Conservation (phyloP, 1,140 invertebrate species). For the Formica selysi region DNA sequence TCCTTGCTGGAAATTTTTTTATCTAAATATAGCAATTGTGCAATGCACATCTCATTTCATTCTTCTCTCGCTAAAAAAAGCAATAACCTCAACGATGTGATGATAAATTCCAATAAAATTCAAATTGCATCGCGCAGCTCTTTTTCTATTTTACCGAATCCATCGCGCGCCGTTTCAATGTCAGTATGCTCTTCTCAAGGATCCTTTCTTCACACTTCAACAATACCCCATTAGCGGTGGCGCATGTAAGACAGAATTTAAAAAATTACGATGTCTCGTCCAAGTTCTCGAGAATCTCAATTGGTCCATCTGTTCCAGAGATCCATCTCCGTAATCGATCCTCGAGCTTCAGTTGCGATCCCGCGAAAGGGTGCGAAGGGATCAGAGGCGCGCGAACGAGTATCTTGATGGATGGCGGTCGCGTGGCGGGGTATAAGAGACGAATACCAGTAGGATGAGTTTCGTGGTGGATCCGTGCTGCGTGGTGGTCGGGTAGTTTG, state of each 20-base stretch:
- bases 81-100: neutral
- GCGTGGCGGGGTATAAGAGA: neutral
- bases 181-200: neutral
- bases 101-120: conserved; percentile 9
- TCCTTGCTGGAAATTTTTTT: neutral
- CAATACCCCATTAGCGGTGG: conserved; percentile 9
- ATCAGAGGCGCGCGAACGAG: neutral
- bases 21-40: conserved; percentile 3
- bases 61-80: neutral
- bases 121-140: neutral
- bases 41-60: neutral
- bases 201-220: conserved; percentile 17
- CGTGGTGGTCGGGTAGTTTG: conserved; percentile 85
- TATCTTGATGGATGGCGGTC: neutral
- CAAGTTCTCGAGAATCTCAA: neutral
- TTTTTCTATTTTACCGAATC: conserved; percentile 24
- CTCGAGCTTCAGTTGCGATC: neutral
- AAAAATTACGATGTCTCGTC: neutral
- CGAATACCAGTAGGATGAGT: conserved; percentile 48
- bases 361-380: neutral
- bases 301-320: neutral
- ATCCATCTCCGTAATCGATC: neutral
- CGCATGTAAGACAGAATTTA: conserved; percentile 1
- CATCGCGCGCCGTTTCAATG: conserved; percentile 10
- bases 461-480: conserved; percentile 79